Conservation (phyloP, 2,797 vertebrate species). For the Emydoidea blandingii region DNA sequence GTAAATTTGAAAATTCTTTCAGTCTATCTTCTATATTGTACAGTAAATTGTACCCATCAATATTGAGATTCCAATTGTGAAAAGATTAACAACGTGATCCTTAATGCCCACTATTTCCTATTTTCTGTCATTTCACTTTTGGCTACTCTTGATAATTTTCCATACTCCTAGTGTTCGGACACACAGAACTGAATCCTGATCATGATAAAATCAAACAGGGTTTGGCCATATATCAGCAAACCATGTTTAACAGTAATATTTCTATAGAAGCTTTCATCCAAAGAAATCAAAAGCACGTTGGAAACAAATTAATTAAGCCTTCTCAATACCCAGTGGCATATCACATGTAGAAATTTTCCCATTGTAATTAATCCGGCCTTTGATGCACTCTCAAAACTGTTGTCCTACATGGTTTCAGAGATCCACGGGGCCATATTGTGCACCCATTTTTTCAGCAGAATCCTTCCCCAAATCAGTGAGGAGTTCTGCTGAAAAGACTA, state of each 20-base stretch:
- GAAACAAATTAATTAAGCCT: background rate
- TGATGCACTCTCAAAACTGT: background rate
- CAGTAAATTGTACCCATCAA: background rate
- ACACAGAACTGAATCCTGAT: background rate
- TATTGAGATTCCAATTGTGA: background rate
- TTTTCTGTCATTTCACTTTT: background rate
- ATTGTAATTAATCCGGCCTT: conserved; percentile 20
- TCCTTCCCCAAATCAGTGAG: background rate
- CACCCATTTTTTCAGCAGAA: background rate
- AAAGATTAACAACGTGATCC: accelerated
- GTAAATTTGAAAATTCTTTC: background rate
- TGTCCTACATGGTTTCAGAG: background rate
- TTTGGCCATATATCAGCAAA: background rate
- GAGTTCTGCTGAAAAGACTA: conserved; percentile 6
- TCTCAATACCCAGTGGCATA: background rate
- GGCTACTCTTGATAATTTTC: background rate
- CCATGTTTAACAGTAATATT: background rate
- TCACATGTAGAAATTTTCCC: conserved; percentile 4
- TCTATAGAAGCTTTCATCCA: background rate
- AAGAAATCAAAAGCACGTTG: background rate
- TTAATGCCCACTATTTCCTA: background rate
- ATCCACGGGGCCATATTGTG: background rate
- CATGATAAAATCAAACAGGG: background rate
- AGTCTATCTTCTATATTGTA: background rate
- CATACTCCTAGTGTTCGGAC: background rate